Evolutionary conservation across 1,140 invertebrate genomes (phyloP).

Genomic region (Condylostylus longicornis): DNA sequence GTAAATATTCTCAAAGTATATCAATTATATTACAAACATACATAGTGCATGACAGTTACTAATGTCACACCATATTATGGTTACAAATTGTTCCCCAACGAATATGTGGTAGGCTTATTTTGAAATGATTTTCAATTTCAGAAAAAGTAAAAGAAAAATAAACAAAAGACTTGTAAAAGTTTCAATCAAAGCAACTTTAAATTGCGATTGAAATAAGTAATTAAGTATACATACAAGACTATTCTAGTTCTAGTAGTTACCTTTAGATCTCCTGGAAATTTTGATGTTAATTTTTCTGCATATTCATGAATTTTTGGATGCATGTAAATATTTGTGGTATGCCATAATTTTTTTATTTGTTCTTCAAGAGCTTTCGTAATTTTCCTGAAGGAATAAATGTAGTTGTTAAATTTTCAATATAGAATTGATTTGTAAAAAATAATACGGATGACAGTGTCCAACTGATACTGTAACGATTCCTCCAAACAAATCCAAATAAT

Average conservation of each 20-base stretch:
- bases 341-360: conserved; percentile 74
- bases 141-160: too few relatives aligned
- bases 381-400: conserved; percentile 38
- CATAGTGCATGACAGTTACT: too few relatives aligned
- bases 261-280: conserved; percentile 73
- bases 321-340: conserved; percentile 82
- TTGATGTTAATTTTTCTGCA: conserved; percentile 59
- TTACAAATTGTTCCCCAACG: too few relatives aligned
- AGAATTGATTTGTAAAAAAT: background rate
- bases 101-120: too few relatives aligned
- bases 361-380: conserved; percentile 58
- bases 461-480: conserved; percentile 94
- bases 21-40: too few relatives aligned
- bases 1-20: too few relatives aligned
- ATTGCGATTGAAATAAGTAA: too few relatives aligned
- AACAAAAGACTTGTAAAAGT: too few relatives aligned
- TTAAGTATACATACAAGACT: too few relatives aligned
- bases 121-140: too few relatives aligned
- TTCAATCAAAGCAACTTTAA: too few relatives aligned
- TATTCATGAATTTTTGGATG: conserved; percentile 86
- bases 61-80: too few relatives aligned
- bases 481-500: conserved; percentile 89
- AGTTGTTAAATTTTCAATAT: background rate
- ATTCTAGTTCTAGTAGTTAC: conserved; percentile 33
- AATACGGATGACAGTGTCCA: conserved; percentile 93